Percentiles rank a stretch among this genome's conserved stretches.
Evolutionary conservation across 2,888 invertebrate genomes (phyloP).

Genomic region (Melanophora roralis): DNA sequence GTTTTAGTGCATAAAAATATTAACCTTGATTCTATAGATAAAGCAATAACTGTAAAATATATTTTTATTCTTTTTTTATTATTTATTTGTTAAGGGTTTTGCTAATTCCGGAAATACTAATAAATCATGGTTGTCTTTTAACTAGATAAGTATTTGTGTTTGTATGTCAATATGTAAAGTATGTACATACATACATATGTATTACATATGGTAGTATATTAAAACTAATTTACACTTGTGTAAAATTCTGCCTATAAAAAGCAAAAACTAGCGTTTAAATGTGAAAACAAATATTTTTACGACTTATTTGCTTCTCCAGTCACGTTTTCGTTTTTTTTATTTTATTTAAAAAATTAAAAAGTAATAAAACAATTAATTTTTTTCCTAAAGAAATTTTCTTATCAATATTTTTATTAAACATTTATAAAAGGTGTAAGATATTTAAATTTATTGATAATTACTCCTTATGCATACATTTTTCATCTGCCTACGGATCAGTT

Average conservation of each 20-base stretch:
- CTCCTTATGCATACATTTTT: background rate
- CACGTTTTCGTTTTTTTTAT: constrained; percentile 38
- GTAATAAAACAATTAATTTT: constrained; percentile 7
- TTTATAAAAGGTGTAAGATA: constrained; percentile 25
- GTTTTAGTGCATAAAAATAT: too few species aligned
- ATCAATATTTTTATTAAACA: background rate
- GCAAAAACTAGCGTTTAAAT: background rate
- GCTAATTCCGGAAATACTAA: constrained; percentile 52
- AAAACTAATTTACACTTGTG: constrained; percentile 7
- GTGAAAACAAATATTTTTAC: background rate
- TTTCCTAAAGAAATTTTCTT: background rate
- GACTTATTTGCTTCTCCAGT: constrained; percentile 28
- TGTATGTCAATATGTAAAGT: too few species aligned
- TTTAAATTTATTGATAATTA: constrained; percentile 45
- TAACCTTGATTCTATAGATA: too few species aligned
- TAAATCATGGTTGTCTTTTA: constrained; percentile 22
- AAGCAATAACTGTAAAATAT: too few species aligned
- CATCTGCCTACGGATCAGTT: background rate
- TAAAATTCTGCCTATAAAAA: constrained; percentile 11
- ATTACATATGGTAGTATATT: too few species aligned
- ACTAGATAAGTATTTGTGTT: background rate
- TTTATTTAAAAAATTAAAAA: background rate
- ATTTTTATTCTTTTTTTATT: too few species aligned
- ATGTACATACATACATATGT: too few species aligned
- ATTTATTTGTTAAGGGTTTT: too few species aligned